A percentile compares a stretch with the other conserved stretches of the same genome.
Conservation (phyloP, 1,140 invertebrate genomes). For the Drosophila eugracilis region DNA sequence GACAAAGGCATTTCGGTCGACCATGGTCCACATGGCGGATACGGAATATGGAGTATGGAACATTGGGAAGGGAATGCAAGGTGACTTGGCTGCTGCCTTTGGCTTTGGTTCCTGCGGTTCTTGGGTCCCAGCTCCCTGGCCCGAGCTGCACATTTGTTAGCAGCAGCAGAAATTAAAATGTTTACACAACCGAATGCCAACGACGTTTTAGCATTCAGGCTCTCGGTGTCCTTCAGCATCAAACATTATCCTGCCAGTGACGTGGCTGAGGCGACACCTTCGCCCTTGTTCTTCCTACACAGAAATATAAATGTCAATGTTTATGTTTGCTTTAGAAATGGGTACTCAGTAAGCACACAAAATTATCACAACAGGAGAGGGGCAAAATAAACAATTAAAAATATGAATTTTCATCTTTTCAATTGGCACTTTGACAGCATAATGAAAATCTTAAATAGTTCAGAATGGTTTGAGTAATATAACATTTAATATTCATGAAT, state of each 20-base stretch:
- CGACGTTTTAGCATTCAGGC: constrained; percentile 70
- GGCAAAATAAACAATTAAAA: too few relatives aligned
- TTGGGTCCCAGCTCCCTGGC: constrained; percentile 17
- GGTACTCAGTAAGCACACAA: neutral
- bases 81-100: constrained; percentile 32
- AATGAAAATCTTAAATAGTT: too few relatives aligned
- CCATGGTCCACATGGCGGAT: constrained; percentile 68
- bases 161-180: constrained; percentile 78
- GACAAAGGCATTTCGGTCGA: constrained; percentile 59
- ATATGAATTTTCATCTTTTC: too few relatives aligned
- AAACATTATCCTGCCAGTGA: constrained; percentile 45
- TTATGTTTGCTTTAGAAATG: neutral
- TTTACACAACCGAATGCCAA: constrained; percentile 79
- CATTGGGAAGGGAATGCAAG: constrained; percentile 23
- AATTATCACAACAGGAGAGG: neutral
- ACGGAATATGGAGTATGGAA: constrained; percentile 14
- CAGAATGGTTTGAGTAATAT: too few relatives aligned
- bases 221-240: constrained; percentile 48
- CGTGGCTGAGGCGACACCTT: constrained; percentile 38
- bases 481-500: too few relatives aligned
- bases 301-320: constrained; percentile 1
- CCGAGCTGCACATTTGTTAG: constrained; percentile 71
- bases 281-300: constrained; percentile 15
- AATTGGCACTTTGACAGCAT: too few relatives aligned
- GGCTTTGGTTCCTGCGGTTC: constrained; percentile 50